Evolutionary conservation across 2,888 invertebrate genomes (phyloP).

Genomic region (Agrotis ipsilon): DNA sequence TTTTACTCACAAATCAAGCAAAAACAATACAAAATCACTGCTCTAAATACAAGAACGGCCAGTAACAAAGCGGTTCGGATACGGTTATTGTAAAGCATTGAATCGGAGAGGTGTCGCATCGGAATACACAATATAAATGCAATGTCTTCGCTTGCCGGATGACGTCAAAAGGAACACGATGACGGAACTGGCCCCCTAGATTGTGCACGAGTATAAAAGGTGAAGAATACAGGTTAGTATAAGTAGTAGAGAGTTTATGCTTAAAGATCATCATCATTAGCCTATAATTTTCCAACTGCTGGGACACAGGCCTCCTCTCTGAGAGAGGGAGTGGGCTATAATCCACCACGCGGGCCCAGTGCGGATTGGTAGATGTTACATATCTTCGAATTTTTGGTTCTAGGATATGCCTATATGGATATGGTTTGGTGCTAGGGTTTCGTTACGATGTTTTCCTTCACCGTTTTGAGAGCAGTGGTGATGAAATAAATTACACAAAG

Average conservation of each 20-base stretch:
- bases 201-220: constrained; percentile 38
- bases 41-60: constrained; percentile 22
- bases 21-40: constrained; percentile 9
- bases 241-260: background rate
- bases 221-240: constrained; percentile 14
- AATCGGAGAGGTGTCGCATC: constrained; percentile 51
- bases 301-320: too few relatives aligned
- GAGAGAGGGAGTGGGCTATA: too few relatives aligned
- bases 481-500: too few relatives aligned
- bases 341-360: too few relatives aligned
- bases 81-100: constrained; percentile 56
- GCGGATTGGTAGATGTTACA: too few relatives aligned
- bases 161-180: constrained; percentile 39
- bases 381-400: too few relatives aligned
- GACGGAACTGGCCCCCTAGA: constrained; percentile 29
- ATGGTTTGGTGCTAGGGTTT: too few relatives aligned
- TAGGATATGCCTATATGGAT: too few relatives aligned
- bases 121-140: constrained; percentile 69
- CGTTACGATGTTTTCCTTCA: too few relatives aligned
- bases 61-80: constrained; percentile 46
- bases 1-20: background rate
- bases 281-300: too few relatives aligned
- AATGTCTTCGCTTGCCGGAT: constrained; percentile 58
- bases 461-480: too few relatives aligned
- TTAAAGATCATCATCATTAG: too few relatives aligned